Evolutionary conservation across 2,113 vertebrate genomes (phyloP).

Genomic region (Montifringilla adamsi): DNA sequence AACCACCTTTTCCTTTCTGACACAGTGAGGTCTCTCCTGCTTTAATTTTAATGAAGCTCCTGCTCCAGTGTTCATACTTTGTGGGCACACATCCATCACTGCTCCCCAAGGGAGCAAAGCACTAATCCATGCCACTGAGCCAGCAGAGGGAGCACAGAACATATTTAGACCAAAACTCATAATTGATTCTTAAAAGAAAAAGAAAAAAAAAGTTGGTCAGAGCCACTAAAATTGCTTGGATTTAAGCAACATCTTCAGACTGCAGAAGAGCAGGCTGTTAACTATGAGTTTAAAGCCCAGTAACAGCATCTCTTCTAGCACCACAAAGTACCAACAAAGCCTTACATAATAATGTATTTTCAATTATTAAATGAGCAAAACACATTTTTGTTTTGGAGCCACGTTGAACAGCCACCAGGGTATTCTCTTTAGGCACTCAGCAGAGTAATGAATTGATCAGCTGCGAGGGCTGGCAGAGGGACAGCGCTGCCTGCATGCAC

Average conservation of each 20-base stretch:
- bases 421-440: constrained; percentile 34
- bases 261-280: neutral
- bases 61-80: neutral
- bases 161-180: neutral
- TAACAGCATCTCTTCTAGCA: neutral
- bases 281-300: neutral
- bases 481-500: neutral
- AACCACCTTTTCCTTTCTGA: constrained; percentile 3
- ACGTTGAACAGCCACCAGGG: neutral
- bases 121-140: neutral
- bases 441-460: constrained; percentile 54
- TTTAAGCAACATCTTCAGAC: neutral
- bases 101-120: neutral
- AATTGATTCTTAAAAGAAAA: neutral
- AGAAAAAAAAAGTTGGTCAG: neutral
- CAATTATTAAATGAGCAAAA: constrained; percentile 57
- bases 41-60: constrained; percentile 8
- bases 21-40: neutral
- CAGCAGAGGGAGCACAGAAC: constrained; percentile 52
- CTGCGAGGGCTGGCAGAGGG: neutral
- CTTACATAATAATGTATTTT: neutral
- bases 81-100: neutral
- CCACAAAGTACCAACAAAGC: neutral
- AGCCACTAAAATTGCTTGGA: neutral
- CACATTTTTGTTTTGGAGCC: constrained; percentile 38